phyloP scores from a whole-genome alignment of 2,797 vertebrate genomes.

The Sebastes hubbsi region DNA sequence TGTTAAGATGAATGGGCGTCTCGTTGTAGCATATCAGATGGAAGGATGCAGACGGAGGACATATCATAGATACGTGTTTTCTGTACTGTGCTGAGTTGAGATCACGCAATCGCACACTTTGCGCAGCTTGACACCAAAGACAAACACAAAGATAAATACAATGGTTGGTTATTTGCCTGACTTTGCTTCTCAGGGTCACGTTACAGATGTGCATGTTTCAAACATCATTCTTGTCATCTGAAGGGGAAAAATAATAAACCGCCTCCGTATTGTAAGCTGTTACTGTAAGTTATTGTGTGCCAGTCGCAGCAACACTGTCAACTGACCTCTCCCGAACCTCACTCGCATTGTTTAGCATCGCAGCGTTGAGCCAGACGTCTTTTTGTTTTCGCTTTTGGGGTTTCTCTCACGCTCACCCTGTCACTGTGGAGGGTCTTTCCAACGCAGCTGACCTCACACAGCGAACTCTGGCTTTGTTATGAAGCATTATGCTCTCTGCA shows the following conservation, averaged over 20 bases:
- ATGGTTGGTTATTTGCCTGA: conserved; percentile 34
- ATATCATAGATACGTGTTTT: conserved; percentile 1
- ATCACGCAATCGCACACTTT: background rate
- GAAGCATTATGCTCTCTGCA: conserved; percentile 7
- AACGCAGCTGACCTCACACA: conserved; percentile 45
- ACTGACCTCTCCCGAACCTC: conserved; percentile 58
- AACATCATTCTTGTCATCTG: conserved; percentile 56
- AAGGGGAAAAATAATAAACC: conserved; percentile 32
- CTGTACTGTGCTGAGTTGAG: background rate
- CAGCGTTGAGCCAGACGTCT: conserved; percentile 29
- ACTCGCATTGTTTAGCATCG: conserved; percentile 56
- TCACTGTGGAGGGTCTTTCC: conserved; percentile 53
- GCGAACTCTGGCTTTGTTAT: background rate
- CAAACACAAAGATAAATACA: conserved; percentile 32
- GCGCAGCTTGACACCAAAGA: conserved; percentile 1
- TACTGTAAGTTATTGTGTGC: conserved; percentile 50
- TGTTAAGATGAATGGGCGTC: conserved; percentile 8
- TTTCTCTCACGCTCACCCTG: conserved; percentile 57
- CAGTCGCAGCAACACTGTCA: conserved; percentile 34
- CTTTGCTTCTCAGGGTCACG: conserved; percentile 33
- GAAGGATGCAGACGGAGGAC: conserved; percentile 1
- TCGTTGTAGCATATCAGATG: background rate
- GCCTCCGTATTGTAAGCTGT: conserved; percentile 42
- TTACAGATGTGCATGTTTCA: conserved; percentile 39
- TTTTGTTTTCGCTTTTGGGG: conserved; percentile 54